Evolutionary conservation across 23 tunicate genomes (phyloP), one percentile per base, ranked within the genome.

Genomic region (Oikopleura vanhoeffeni): DNA sequence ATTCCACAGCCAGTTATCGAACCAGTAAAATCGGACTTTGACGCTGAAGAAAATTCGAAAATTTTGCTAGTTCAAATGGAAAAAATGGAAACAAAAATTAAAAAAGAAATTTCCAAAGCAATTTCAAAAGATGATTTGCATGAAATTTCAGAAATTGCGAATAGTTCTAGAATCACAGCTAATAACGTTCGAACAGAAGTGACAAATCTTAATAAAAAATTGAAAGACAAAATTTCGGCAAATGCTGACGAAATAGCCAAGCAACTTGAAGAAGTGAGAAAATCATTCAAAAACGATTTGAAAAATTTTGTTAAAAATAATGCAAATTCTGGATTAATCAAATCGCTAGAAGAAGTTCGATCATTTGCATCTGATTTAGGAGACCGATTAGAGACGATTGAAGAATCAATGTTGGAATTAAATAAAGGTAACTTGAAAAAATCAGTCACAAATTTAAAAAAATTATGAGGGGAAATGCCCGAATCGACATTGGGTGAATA

Each of bases 291-390:
- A 13, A 30, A 71, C 2, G 79, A 71, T 13, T 30, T 71, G 27
- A 30, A 30, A 71, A 71, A 24, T 30, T 71, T 71, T 32, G 2
- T 71, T 38, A 71, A 71, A 30, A 71, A 71, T 13, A 71, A 71
- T 30, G 35, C 79, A 33, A 71, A 71, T 32, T 30, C 35, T 38
- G 79, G 79, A 2, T 71, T 71, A 38, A 71, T 71, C 79, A 71
- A 71, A 71, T 71, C 79, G 35, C 2, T 71, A 3, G 79, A 71
- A 3, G 79, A 71, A 71, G 79, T 71, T 18, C 79, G 79, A 3
- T 30, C 27, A 71, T 71, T 13, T 30, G 27, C 79, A 32, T 2
- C 34, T 38, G 79, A 71, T 32, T 38, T 71, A 18, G 79, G 34
- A 2, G 79, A 71, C 3, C 27, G 35, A 32, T 2, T 71, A 18